phyloP scores from a whole-genome alignment of 37 sponge, comb jelly and placozoan genomes.

The Amphimedon queenslandica region DNA sequence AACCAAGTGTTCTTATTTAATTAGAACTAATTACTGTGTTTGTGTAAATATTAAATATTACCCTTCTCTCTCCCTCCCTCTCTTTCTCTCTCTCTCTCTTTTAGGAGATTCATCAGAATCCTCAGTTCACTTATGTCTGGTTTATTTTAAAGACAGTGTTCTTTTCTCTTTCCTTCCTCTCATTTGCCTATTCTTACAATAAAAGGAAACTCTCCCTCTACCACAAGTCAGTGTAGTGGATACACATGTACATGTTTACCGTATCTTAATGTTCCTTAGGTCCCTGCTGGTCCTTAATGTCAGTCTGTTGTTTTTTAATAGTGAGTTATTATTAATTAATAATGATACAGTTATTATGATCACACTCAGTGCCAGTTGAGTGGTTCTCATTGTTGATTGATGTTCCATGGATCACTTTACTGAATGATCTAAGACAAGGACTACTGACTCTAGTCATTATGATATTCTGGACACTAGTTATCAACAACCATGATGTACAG shows the following conservation, averaged over 20 bases:
- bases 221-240: background rate
- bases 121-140: constrained; percentile 61
- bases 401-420: constrained; percentile 65
- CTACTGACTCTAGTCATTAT: constrained; percentile 46
- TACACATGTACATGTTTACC: background rate
- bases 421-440: constrained; percentile 70
- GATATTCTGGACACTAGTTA: constrained; percentile 67
- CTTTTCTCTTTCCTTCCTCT: constrained; percentile 28
- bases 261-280: background rate
- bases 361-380: constrained; percentile 55
- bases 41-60: too few relatives aligned
- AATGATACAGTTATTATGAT: background rate
- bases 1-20: too few relatives aligned
- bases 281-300: background rate
- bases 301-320: background rate
- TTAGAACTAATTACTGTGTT: too few relatives aligned
- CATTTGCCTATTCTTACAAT: background rate
- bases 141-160: constrained; percentile 44
- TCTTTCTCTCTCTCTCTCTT: background rate
- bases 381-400: constrained; percentile 44
- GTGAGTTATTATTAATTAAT: background rate
- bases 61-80: too few relatives aligned
- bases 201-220: background rate
- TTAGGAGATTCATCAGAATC: constrained; percentile 70
- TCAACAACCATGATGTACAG: constrained; percentile 70